phyloP scores from a whole-genome alignment of 1,140 invertebrate species.

The Aricia agestis region DNA sequence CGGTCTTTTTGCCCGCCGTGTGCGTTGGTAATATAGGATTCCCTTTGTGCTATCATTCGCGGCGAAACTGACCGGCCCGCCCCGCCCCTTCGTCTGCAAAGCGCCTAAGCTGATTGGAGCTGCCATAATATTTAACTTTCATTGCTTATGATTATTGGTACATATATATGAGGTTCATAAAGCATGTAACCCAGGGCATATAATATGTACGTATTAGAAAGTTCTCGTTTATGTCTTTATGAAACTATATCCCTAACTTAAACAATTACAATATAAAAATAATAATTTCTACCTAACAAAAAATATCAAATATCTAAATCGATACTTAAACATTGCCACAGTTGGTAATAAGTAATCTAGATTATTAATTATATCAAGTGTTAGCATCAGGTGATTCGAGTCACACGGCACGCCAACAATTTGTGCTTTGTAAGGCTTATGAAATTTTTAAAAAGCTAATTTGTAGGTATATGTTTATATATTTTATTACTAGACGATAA shows the following conservation, averaged over 20 bases:
- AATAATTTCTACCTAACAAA: conserved; percentile 9
- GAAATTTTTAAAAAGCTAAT: not conserved
- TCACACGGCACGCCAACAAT: conserved; percentile 5
- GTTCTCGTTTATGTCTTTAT: conserved; percentile 5
- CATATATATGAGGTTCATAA: not conserved
- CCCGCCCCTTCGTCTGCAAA: too few species aligned
- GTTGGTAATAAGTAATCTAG: conserved; percentile 12
- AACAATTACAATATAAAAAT: conserved; percentile 12
- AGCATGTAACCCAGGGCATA: not conserved
- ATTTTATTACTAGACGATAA: not conserved
- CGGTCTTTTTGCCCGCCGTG: too few species aligned
- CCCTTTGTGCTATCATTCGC: too few species aligned
- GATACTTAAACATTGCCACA: conserved; percentile 7
- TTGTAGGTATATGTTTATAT: not conserved
- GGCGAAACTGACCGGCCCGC: too few species aligned
- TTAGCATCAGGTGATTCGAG: not conserved
- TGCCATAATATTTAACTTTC: not conserved
- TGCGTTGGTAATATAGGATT: too few species aligned
- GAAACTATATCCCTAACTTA: conserved; percentile 1
- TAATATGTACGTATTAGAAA: not conserved
- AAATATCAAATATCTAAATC: conserved; percentile 9
- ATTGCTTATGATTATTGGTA: not conserved
- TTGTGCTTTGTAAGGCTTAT: conserved; percentile 11
- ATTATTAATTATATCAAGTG: not conserved
- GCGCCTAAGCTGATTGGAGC: not conserved